Base-by-base conservation (phyloP, 2,888 invertebrate genomes). In the Neoitamus cyanurus region DNA sequence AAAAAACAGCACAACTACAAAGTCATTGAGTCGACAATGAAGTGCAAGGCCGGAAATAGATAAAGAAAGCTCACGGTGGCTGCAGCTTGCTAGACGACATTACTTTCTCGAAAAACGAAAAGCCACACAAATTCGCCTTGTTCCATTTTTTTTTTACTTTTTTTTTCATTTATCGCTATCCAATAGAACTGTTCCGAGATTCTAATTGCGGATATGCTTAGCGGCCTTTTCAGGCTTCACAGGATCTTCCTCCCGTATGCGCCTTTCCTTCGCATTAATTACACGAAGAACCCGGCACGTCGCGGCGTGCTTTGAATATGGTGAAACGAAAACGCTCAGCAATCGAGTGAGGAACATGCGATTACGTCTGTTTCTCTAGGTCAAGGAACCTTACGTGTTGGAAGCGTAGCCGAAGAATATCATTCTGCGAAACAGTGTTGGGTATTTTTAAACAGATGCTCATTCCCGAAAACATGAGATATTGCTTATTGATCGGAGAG, bases 11-110 rank as follows among this genome's bases (percentile, higher is more conserved):
- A 15, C 34, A 15, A 30, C 9, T 20, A 34, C 72, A 72, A 28
- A 34, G 7, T n/a, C 72, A 30, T 34, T 15, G 34, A 31, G 37
- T 34, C 73, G 73, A 73, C 36, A 73, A 73, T 15, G 73, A 20
- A 73, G 73, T 34, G 42, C 77, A 77, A 77, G 77, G 77, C 42
- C 77, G 77, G 48, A 77, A 77, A n/a, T 46, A 77, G 77, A 77
- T 46, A 77, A 77, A 77, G 42, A 77, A 77, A 77, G 77, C 77
- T 77, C 77, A 46, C 30, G 48, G n/a, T 30, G 20, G 28, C 73
- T 36, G 28, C 46, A 25, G 42, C 11, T n/a, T 42, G 30, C 13
- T 30, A 77, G 77, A 3, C 34, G 72, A 34, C 31, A 36, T 73
- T 37, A 25, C 73, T 73, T 73, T 73, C 73, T 37, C 25, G 25